phyloP scores from a whole-genome alignment of 2,888 invertebrate genomes.

The Amiota communis region DNA sequence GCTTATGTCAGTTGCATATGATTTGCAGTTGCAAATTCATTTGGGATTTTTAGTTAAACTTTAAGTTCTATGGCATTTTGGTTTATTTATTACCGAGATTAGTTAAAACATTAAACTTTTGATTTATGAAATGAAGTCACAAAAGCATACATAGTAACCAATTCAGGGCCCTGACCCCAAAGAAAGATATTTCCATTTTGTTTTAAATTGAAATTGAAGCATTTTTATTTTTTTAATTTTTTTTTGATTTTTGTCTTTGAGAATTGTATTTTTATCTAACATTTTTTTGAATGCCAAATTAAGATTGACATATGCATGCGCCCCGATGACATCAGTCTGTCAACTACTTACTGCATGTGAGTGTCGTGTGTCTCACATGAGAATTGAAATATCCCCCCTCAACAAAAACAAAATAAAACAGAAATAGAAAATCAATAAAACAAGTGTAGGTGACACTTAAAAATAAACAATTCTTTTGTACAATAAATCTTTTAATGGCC shows the following conservation, averaged over 20 bases:
- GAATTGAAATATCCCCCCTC: background rate
- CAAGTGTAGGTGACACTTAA: slow-evolving; percentile 6
- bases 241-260: background rate
- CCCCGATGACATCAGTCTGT: slow-evolving; percentile 13
- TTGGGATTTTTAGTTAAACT: too few relatives aligned
- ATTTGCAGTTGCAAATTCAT: too few relatives aligned
- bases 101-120: slow-evolving; percentile 9
- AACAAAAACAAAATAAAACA: background rate
- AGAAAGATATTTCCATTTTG: background rate
- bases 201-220: background rate
- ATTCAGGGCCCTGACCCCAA: too few relatives aligned
- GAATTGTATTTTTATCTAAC: background rate
- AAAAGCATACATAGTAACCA: too few relatives aligned
- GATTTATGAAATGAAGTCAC: background rate
- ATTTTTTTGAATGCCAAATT: background rate
- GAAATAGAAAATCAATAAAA: slow-evolving; percentile 12
- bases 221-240: background rate
- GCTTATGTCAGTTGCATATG: too few relatives aligned
- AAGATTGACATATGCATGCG: slow-evolving; percentile 18
- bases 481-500: too few relatives aligned
- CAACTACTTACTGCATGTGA: background rate
- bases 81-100: slow-evolving; percentile 2
- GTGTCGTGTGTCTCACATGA: background rate
- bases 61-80: background rate
- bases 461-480: background rate